Conservation (phyloP, 2,797 vertebrate genomes). For the Pseudomugil tenellus region DNA sequence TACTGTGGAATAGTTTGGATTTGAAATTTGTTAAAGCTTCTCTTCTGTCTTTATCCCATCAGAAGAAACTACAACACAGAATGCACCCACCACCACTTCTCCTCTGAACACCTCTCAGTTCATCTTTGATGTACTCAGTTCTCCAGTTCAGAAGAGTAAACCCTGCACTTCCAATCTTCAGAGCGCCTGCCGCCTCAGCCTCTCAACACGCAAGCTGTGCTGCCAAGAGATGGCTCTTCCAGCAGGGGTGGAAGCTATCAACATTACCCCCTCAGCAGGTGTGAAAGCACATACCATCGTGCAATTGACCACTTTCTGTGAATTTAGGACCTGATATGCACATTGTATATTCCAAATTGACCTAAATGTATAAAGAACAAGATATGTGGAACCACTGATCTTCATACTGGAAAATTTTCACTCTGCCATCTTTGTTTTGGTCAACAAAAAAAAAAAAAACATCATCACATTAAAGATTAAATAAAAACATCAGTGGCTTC, state of each 20-base stretch:
- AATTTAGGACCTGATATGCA: background rate
- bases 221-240: slow-evolving; percentile 91
- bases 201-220: slow-evolving; percentile 88
- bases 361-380: too few relatives aligned
- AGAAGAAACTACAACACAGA: slow-evolving; percentile 81
- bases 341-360: slow-evolving; percentile 9
- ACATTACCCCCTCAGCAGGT: slow-evolving; percentile 96
- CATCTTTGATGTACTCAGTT: slow-evolving; percentile 59
- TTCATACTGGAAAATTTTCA: background rate
- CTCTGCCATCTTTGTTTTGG: background rate
- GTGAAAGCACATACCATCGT: slow-evolving; percentile 26
- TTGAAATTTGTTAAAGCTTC: background rate
- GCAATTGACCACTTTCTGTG: background rate
- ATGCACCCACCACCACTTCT: slow-evolving; percentile 37
- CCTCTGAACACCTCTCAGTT: slow-evolving; percentile 60
- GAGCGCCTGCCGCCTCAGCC: slow-evolving; percentile 90
- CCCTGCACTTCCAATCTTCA: slow-evolving; percentile 91
- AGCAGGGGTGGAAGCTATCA: slow-evolving; percentile 90
- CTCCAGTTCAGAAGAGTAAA: slow-evolving; percentile 84
- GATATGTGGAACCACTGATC: too few relatives aligned
- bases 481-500: background rate
- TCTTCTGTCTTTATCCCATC: slow-evolving; percentile 34
- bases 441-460: background rate
- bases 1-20: background rate
- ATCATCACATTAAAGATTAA: background rate